Percentiles rank a stretch among this genome's conserved stretches.
Evolutionary conservation across 2,113 vertebrate genomes (phyloP).

Genomic region (Vulpes vulpes): DNA sequence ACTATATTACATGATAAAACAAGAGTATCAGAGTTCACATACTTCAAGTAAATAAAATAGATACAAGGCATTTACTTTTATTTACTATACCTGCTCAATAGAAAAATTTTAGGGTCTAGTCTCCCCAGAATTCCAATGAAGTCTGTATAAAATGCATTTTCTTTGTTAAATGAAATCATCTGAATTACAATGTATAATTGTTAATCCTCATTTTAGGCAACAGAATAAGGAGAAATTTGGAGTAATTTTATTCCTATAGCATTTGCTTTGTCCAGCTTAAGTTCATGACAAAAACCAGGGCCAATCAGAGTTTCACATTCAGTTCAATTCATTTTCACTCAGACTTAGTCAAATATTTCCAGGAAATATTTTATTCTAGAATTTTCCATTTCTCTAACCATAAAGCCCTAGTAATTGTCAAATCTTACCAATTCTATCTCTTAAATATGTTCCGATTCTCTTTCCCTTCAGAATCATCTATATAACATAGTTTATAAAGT

Average conservation of each 20-base stretch:
- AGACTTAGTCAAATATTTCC: background rate
- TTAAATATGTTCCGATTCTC: background rate
- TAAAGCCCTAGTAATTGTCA: background rate
- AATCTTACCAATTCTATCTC: background rate
- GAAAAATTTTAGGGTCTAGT: background rate
- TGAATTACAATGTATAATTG: background rate
- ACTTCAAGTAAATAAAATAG: background rate
- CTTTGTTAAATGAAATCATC: background rate
- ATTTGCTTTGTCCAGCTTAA: conserved; percentile 1
- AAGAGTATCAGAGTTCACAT: background rate
- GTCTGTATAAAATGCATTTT: conserved; percentile 34
- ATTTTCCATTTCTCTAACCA: background rate
- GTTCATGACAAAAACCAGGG: background rate
- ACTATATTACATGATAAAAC: background rate
- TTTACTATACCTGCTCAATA: background rate
- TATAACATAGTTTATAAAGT: background rate
- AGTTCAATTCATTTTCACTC: background rate
- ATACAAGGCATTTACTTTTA: background rate
- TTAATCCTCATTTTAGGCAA: background rate
- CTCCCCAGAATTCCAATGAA: background rate
- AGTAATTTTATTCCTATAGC: background rate
- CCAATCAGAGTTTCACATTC: background rate
- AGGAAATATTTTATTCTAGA: background rate
- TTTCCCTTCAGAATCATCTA: background rate
- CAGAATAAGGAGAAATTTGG: conserved; percentile 10